These are phyloP conservation scores for Microctonus hyperodae DNA, from an alignment of 2,888 invertebrate species.

Conservation along the genomic window DNA sequence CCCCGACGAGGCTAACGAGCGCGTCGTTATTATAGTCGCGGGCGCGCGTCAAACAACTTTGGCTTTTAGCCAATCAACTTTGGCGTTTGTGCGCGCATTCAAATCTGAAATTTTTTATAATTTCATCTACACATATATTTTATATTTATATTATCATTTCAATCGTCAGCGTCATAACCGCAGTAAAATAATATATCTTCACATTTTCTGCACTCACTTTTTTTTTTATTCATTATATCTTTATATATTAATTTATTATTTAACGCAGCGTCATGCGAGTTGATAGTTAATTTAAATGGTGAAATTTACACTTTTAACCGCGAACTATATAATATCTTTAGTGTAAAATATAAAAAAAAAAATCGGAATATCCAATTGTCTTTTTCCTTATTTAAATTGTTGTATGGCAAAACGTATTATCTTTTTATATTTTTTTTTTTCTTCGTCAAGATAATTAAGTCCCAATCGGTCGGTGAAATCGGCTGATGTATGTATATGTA, in stretches of 20 bases:
- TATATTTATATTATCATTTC: slow-evolving; percentile 21
- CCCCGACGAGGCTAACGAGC: slow-evolving; percentile 16
- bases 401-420: not conserved
- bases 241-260: no score
- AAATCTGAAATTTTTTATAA: slow-evolving; percentile 40
- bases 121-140: slow-evolving; percentile 20
- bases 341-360: not conserved
- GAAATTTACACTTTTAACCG: not conserved
- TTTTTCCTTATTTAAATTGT: not conserved
- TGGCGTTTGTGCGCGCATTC: slow-evolving; percentile 17
- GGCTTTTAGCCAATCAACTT: slow-evolving; percentile 32
- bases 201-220: no score
- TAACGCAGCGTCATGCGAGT: no score
- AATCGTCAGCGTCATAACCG: no score
- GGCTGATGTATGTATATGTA: not conserved
- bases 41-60: slow-evolving; percentile 15
- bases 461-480: slow-evolving; percentile 37
- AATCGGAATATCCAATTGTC: not conserved
- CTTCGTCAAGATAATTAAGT: slow-evolving; percentile 37
- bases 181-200: no score
- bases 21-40: slow-evolving; percentile 13
- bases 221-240: no score
- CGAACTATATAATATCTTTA: not conserved
- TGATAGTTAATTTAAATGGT: no score
- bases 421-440: not conserved